Percentiles rank a stretch among this genome's conserved stretches.
Conservation (phyloP, 2,113 vertebrate species). For the Baryphthengus martii region DNA sequence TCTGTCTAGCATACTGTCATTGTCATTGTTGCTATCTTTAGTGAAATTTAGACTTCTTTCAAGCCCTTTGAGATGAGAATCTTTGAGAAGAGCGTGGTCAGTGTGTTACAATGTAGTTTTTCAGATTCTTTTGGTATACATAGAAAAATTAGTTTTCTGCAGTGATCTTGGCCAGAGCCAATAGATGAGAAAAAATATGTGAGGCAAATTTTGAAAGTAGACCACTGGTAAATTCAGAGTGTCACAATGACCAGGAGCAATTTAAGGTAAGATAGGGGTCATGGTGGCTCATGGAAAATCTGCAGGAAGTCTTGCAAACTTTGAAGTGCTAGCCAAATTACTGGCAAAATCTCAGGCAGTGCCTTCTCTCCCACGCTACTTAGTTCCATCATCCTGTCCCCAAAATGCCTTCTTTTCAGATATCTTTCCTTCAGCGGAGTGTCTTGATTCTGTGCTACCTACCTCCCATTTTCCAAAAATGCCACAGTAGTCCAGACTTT, state of each 20-base stretch:
- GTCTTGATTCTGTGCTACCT: not conserved
- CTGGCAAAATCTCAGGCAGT: not conserved
- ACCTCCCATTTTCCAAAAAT: not conserved
- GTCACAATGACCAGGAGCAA: not conserved
- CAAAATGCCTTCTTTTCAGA: conserved; percentile 3
- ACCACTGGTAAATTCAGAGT: not conserved
- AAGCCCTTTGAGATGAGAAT: not conserved
- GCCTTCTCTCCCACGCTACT: not conserved
- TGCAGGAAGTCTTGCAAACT: not conserved
- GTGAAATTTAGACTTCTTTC: not conserved
- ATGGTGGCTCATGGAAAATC: not conserved
- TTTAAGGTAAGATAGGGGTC: not conserved
- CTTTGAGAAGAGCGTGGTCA: not conserved
- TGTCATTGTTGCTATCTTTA: not conserved
- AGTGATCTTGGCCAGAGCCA: not conserved
- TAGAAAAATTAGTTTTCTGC: not conserved
- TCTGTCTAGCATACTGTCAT: not conserved
- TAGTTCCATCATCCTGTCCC: not conserved
- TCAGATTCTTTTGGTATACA: not conserved
- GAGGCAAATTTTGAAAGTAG: not conserved
- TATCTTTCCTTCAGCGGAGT: not conserved
- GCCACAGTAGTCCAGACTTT: not conserved
- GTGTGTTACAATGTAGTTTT: not conserved
- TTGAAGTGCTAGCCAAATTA: conserved; percentile 26
- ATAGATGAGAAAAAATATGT: not conserved